A percentile compares a stretch with the other conserved stretches of the same genome.
These are phyloP conservation scores for Meloidogyne hapla DNA, from an alignment of 1,140 invertebrate species.

Conservation along the genomic window DNA sequence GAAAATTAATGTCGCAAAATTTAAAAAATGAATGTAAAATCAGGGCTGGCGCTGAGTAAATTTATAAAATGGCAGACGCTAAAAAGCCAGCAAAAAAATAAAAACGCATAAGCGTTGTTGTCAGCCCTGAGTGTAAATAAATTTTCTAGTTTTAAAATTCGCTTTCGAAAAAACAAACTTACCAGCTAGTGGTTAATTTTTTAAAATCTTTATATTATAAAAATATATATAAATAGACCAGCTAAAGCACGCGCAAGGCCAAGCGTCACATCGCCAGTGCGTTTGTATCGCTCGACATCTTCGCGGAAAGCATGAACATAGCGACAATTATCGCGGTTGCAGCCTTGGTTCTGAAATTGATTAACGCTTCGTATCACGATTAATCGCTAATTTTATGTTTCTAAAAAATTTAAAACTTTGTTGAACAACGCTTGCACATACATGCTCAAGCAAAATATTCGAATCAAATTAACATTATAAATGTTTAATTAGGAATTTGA, in stretches of 20 bases:
- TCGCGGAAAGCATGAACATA: slow-evolving; percentile 56
- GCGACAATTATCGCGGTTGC: slow-evolving; percentile 58
- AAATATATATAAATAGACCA: slow-evolving; percentile 5
- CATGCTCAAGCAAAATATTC: neutral
- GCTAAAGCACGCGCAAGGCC: slow-evolving; percentile 56
- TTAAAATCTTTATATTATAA: neutral
- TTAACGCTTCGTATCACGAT: no score
- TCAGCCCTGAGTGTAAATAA: no score
- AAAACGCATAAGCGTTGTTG: neutral
- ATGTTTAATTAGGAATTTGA: slow-evolving; percentile 34
- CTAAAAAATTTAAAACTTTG: neutral
- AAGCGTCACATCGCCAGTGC: slow-evolving; percentile 54
- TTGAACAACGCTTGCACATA: neutral
- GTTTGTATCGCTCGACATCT: slow-evolving; percentile 57
- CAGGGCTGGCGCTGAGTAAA: neutral
- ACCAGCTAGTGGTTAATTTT: no score
- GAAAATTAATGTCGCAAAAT: neutral
- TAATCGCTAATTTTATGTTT: slow-evolving; percentile 6
- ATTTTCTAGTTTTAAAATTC: no score
- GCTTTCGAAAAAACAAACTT: no score
- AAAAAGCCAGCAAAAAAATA: neutral
- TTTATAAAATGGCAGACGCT: neutral
- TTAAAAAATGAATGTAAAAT: neutral
- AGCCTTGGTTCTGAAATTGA: slow-evolving; percentile 58
- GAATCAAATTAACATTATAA: neutral